These are phyloP conservation scores for Polydesmus complanatus DNA, from an alignment of 2,888 invertebrate species.

Conservation along the genomic window DNA sequence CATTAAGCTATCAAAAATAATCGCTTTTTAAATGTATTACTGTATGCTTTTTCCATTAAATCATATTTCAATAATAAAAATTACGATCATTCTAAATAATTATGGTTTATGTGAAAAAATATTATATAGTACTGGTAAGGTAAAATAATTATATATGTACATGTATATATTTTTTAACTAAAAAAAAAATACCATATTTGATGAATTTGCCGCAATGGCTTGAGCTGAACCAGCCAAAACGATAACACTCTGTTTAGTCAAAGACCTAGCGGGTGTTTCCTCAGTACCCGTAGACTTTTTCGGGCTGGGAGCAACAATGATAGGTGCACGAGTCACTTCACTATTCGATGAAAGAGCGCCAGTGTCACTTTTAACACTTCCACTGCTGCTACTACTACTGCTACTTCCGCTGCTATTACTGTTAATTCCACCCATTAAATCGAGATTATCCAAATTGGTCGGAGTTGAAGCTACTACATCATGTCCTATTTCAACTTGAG, in stretches of 20 bases:
- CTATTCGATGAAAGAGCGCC: not conserved
- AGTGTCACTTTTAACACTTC: not conserved
- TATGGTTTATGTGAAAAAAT: no score
- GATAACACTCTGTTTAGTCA: slow-evolving; percentile 59
- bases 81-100: not conserved
- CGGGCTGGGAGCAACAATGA: slow-evolving; percentile 55
- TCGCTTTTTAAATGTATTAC: no score
- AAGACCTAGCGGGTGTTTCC: slow-evolving; percentile 22
- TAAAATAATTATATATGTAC: no score
- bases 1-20: no score
- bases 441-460: not conserved
- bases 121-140: no score
- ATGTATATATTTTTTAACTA: no score
- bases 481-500: slow-evolving; percentile 8
- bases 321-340: slow-evolving; percentile 45
- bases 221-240: slow-evolving; percentile 43
- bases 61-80: not conserved
- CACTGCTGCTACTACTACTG: no score
- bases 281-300: slow-evolving; percentile 16
- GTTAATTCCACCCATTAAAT: not conserved
- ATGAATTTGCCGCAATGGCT: slow-evolving; percentile 11
- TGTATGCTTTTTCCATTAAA: no score
- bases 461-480: slow-evolving; percentile 7
- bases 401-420: not conserved
- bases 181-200: slow-evolving; percentile 2